Percentiles rank a stretch among this genome's conserved stretches.
These are phyloP conservation scores for Aphelenchoides fujianensis DNA, from an alignment of 1,140 invertebrate species.

Conservation along the genomic window DNA sequence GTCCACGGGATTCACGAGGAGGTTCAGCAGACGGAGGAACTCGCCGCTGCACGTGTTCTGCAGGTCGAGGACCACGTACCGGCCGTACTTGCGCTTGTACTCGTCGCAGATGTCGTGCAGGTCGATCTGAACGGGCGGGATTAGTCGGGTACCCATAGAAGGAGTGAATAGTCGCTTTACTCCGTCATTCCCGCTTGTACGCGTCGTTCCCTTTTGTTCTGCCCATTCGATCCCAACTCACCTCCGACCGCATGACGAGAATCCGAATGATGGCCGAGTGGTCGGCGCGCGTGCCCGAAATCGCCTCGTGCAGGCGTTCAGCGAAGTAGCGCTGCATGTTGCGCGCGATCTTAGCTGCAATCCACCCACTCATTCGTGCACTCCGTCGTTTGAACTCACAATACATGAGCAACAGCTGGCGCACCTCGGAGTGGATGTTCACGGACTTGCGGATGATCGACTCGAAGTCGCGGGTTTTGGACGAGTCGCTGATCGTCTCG, in stretches of 20 bases:
- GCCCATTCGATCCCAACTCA: background rate
- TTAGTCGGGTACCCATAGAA: too few species aligned
- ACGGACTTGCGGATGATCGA: slow-evolving; percentile 41
- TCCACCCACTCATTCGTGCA: too few species aligned
- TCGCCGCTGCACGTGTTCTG: slow-evolving; percentile 48
- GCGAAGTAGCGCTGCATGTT: slow-evolving; percentile 54
- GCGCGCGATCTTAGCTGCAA: slow-evolving; percentile 42
- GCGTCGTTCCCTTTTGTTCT: background rate
- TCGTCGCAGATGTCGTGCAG: slow-evolving; percentile 44
- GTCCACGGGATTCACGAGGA: slow-evolving; percentile 34
- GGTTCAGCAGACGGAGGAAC: slow-evolving; percentile 42
- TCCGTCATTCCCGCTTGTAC: too few species aligned
- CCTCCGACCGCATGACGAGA: slow-evolving; percentile 42
- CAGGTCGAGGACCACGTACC: slow-evolving; percentile 34
- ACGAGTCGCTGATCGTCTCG: slow-evolving; percentile 15
- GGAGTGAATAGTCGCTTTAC: too few species aligned
- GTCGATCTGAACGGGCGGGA: slow-evolving; percentile 43
- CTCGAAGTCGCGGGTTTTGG: slow-evolving; percentile 41
- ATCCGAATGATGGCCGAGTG: slow-evolving; percentile 47
- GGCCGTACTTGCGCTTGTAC: slow-evolving; percentile 36
- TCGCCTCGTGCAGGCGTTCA: slow-evolving; percentile 48
- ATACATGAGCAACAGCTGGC: slow-evolving; percentile 41
- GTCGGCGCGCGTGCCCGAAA: slow-evolving; percentile 47
- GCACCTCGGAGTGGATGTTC: slow-evolving; percentile 48
- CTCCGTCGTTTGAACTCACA: background rate